Percentiles rank a stretch among this genome's conserved stretches.
These are phyloP conservation scores for Drosophila fungiperda DNA, from an alignment of 2,888 invertebrate genomes.

Conservation along the genomic window DNA sequence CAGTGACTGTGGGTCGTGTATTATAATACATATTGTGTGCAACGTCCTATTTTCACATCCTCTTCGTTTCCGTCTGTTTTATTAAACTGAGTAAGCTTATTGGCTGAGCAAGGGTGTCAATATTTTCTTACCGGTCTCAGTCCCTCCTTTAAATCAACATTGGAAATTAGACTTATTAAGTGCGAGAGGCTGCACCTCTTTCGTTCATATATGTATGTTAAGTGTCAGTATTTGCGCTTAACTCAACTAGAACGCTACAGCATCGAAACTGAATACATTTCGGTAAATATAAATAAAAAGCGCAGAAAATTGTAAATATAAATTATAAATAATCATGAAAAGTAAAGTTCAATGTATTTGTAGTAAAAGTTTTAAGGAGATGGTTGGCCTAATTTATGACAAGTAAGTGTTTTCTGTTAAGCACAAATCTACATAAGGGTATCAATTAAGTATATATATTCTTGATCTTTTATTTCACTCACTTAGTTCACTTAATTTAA, in stretches of 20 bases:
- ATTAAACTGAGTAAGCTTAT: slow-evolving; percentile 39
- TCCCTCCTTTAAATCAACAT: slow-evolving; percentile 52
- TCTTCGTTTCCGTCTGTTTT: slow-evolving; percentile 45
- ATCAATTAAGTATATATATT: background rate
- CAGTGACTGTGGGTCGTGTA: slow-evolving; percentile 25
- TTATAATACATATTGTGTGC: slow-evolving; percentile 41
- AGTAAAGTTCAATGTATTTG: slow-evolving; percentile 82
- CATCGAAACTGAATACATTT: slow-evolving; percentile 1
- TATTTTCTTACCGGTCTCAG: slow-evolving; percentile 43
- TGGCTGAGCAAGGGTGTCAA: background rate
- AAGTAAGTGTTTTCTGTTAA: slow-evolving; percentile 72
- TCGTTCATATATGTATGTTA: slow-evolving; percentile 28
- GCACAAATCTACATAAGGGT: background rate
- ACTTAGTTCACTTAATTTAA: background rate
- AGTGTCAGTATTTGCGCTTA: slow-evolving; percentile 50
- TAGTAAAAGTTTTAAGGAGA: slow-evolving; percentile 83
- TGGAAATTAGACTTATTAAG: slow-evolving; percentile 38
- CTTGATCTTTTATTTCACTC: background rate
- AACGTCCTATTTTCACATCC: slow-evolving; percentile 29
- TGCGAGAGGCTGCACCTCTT: slow-evolving; percentile 46
- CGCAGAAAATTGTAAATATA: background rate
- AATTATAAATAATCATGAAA: slow-evolving; percentile 64
- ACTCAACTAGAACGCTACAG: slow-evolving; percentile 48
- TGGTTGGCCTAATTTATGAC: slow-evolving; percentile 77
- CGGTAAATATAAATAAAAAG: background rate